Base-by-base conservation (phyloP, 2,797 vertebrate genomes). In the Ispidina picta region DNA sequence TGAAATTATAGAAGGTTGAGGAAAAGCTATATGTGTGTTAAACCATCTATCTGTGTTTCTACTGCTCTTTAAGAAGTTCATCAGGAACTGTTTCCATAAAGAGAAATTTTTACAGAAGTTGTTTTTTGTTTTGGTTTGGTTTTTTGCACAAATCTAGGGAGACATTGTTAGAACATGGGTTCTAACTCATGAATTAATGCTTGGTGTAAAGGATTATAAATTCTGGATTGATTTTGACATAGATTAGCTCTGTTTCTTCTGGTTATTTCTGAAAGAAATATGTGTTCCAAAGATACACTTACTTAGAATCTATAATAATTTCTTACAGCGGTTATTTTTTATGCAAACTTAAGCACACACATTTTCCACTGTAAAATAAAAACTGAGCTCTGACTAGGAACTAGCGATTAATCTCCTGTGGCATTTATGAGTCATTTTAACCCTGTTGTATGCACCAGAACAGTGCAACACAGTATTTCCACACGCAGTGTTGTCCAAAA, bases 401-500 rank as follows among this genome's bases (percentile, higher is more conserved):
- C 17, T 13, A 51, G 37, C 15, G 15, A 10, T 13, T 8, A 35
- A 5, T 1, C 6, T 8, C 6, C 49, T 19, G 12, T 1, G 1
- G 35, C 16, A 18, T 25, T 79, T 35, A 13, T 18, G 5, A 20
- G 26, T 29, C 18, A 12, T 33, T 78, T 15, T 31, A 59, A 58
- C 16, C 22, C 21, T 4, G 10, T 13, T 43, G 26, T 8, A 3
- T 4, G 12, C 5, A 69, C 19, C 14, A 41, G 29, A 74, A 31
- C 18, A 21, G 22, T 2, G 4, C 12, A 33, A 58, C 9, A 15
- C 1, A 1, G 9, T 8, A 31, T 39, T 83, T 31, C 35, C 33
- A 33, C 43, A 59, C 37, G 26, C 28, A 83, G 35, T 25, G 22
- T 39, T 58, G 31, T 14, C n/a, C 70, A 59, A 72, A 69, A 9